Evolutionary conservation across 2,888 invertebrate genomes (phyloP).

Genomic region (Folsomia manolachei): DNA sequence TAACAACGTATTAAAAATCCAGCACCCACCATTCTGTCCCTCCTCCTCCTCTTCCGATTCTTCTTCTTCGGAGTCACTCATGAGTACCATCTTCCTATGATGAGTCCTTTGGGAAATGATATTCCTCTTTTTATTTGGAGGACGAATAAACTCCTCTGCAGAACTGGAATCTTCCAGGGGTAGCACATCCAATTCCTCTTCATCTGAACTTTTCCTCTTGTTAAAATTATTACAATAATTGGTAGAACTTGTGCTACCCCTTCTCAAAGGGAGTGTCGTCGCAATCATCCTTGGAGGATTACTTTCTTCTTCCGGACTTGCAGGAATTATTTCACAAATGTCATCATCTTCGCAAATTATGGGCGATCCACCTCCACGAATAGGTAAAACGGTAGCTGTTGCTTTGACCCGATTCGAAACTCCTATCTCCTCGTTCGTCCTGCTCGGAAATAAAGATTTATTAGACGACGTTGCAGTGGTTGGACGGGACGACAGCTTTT

Average conservation of each 20-base stretch:
- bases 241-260: neutral
- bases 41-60: neutral
- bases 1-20: no score
- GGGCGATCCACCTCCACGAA: neutral
- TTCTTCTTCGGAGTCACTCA: constrained; percentile 32
- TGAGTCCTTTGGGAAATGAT: neutral
- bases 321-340: constrained; percentile 18
- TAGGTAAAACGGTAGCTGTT: neutral
- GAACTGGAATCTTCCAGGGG: neutral
- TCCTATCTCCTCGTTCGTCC: no score
- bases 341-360: constrained; percentile 5
- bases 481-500: neutral
- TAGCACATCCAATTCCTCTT: neutral
- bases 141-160: constrained; percentile 10
- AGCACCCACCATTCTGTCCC: neutral
- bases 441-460: no score
- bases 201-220: constrained; percentile 32
- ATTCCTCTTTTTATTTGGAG: constrained; percentile 26
- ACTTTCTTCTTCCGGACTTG: constrained; percentile 16
- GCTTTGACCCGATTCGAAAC: neutral
- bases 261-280: neutral
- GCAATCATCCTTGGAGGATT: no score
- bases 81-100: constrained; percentile 16
- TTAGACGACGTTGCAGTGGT: neutral
- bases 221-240: neutral